These are phyloP conservation scores for Vireo griseus DNA, from an alignment of 2,797 vertebrate species.

Conservation along the genomic window DNA sequence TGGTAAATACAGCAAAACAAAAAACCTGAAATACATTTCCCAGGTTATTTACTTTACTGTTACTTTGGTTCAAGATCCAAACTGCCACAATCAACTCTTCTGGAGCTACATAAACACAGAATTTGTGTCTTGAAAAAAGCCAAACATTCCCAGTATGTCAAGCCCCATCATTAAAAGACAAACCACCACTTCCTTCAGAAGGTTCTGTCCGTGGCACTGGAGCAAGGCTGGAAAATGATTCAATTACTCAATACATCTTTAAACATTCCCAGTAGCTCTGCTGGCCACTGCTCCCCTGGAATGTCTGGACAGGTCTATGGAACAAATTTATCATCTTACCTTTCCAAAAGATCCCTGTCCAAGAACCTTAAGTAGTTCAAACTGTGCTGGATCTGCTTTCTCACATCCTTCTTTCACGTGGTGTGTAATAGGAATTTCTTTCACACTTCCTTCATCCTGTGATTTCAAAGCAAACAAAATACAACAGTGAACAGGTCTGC, in stretches of 20 bases:
- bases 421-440: slow-evolving; percentile 96
- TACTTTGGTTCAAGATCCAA: neutral
- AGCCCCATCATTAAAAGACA: neutral
- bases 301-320: neutral
- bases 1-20: neutral
- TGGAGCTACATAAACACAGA: neutral
- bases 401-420: slow-evolving; percentile 98
- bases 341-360: slow-evolving; percentile 98
- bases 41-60: neutral
- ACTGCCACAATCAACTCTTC: neutral
- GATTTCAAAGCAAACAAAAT: slow-evolving; percentile 24
- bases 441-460: slow-evolving; percentile 89
- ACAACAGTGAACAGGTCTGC: neutral
- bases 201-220: neutral
- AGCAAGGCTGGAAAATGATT: neutral
- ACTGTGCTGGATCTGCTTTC: slow-evolving; percentile 95
- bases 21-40: neutral
- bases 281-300: neutral
- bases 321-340: slow-evolving; percentile 73
- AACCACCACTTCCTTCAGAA: neutral
- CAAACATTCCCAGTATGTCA: neutral
- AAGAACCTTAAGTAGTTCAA: slow-evolving; percentile 96
- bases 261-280: neutral
- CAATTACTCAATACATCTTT: neutral
- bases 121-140: neutral